phyloP scores from a whole-genome alignment of 2,113 vertebrate species.

The Pseudonaja textilis region DNA sequence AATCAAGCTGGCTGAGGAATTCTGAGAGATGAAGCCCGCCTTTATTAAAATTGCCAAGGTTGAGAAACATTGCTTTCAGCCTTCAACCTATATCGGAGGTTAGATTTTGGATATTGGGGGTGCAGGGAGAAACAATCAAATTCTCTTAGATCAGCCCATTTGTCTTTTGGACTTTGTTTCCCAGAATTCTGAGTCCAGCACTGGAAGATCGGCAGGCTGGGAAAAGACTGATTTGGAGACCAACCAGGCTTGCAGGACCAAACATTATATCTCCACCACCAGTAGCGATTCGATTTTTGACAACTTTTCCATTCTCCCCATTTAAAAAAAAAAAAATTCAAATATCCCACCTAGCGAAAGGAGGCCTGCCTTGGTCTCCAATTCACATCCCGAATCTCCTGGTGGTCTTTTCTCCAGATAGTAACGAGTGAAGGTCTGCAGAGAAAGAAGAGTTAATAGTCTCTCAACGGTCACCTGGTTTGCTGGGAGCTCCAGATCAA shows the following conservation, averaged over 20 bases:
- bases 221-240: not conserved
- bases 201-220: not conserved
- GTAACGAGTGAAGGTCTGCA: conserved; percentile 65
- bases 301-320: not conserved
- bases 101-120: not conserved
- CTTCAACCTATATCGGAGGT: not conserved
- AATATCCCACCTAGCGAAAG: conserved; percentile 63
- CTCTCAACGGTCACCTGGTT: not conserved
- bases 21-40: not conserved
- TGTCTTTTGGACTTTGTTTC: not conserved
- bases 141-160: not conserved
- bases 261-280: not conserved
- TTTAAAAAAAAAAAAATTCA: too few species aligned
- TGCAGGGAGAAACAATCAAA: not conserved
- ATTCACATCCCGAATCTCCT: conserved; percentile 58
- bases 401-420: conserved; percentile 52
- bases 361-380: conserved; percentile 69
- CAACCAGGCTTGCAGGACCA: not conserved
- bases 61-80: not conserved
- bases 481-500: not conserved
- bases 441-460: not conserved
- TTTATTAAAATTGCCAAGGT: too few species aligned
- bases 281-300: not conserved
- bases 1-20: too few species aligned
- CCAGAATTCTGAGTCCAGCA: not conserved